Conservation (phyloP, 2,113 vertebrate species). For the Myrmecophaga tridactyla region DNA sequence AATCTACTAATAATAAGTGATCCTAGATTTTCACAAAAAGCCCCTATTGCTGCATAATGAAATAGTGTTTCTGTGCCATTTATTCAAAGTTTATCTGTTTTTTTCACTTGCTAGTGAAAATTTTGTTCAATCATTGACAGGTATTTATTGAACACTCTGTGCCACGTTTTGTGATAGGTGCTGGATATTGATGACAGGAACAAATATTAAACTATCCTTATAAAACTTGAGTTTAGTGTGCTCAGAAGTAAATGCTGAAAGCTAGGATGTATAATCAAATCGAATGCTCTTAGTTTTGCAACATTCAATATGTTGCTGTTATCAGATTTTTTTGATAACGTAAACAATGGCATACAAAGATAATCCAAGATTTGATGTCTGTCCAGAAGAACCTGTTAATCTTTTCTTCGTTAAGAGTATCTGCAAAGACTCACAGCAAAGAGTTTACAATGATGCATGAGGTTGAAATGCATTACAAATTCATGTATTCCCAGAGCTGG, state of each 20-base stretch:
- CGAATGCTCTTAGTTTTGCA: slow-evolving; percentile 19
- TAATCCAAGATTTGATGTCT: background rate
- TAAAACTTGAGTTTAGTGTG: background rate
- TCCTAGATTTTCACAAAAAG: slow-evolving; percentile 16
- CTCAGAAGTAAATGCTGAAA: slow-evolving; percentile 11
- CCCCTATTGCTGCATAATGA: background rate
- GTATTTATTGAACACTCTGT: slow-evolving; percentile 50
- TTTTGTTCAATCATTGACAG: background rate
- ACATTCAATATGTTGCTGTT: slow-evolving; percentile 16
- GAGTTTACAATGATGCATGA: background rate
- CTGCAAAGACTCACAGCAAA: background rate
- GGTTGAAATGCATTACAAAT: background rate
- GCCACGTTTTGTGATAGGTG: background rate
- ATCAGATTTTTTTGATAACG: background rate
- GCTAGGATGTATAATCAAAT: background rate
- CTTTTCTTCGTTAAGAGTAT: background rate
- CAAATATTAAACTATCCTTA: background rate
- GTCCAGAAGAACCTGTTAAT: slow-evolving; percentile 1
- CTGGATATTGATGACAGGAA: background rate
- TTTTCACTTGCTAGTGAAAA: slow-evolving; percentile 21
- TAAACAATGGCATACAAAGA: background rate
- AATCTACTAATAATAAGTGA: background rate
- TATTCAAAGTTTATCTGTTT: slow-evolving; percentile 12
- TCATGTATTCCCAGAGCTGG: slow-evolving; percentile 23
- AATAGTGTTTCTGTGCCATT: background rate